Base-by-base conservation (phyloP, 2,113 vertebrate genomes). In the Tichodroma muraria region DNA sequence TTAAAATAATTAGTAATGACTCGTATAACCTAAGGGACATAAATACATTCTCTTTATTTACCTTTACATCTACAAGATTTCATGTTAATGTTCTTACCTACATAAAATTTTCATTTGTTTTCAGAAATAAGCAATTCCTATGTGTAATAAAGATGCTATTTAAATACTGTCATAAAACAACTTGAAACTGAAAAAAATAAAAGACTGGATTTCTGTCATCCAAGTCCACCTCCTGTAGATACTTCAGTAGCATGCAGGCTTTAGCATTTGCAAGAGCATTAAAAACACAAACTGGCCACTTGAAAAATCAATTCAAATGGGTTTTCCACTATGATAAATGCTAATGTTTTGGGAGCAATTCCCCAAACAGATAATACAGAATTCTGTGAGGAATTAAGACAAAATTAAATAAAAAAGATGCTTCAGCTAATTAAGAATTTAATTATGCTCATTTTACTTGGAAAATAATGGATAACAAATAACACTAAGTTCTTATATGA, bases 181-280 rank as follows among this genome's bases (percentile, higher is more conserved):
- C 6, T 33, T 64, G 4, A 38, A 59, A 35, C 12, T 24, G 6
- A 37, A 82, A 40, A 42, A 19, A 0, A 0, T 0, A 3, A 20
- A 63, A 76, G 82, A 27, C 7, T 38, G 13, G 11, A 72, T 68
- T 79, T 84, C n/a, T 75, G 21, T 63, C 16, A 68, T n/a, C 13
- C 47, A 50, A 59, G 30, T 20, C 9, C 33, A 27, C 21, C 21
- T 10, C 63, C 57, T 37, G 28, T 18, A 31, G 15, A 38, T 21
- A 33, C 6, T 44, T 37, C 42, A 60, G 28, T 23, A 66, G 23
- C 16, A 63, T 8, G 13, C 14, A 85, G 17, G 44, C 14, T 21
- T 54, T 11, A 66, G 8, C 8, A 31, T 45, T 53, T 70, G 3
- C 19, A 79, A 60, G 17, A 82, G 22, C 7, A 64, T 53, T 70